Base-by-base conservation (phyloP, 1,140 invertebrate species). In the Cryptotermes secundus region DNA sequence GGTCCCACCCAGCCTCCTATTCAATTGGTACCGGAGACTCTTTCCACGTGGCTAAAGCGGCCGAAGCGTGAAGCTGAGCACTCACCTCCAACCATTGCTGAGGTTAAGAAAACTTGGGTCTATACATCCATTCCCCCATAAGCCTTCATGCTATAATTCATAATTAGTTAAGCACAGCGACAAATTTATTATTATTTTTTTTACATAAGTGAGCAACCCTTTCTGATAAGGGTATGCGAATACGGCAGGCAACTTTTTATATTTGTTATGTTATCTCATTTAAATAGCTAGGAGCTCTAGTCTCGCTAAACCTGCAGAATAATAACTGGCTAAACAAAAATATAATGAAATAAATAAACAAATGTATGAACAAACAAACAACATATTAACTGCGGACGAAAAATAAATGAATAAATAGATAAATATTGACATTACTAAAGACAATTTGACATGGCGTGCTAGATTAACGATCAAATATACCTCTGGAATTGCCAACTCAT, bases 281-380 rank as follows among this genome's bases (percentile, higher is more conserved):
- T 72, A n/a, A 72, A 72, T 31, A 72, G n/a, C 59, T 31, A n/a
- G 59, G 26, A 72, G 59, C 26, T 72, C 6, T 31, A n/a, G 59
- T 72, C 26, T 31, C 59, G 59, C n/a, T 72, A 72, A 72, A 72
- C 59, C 59, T 16, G 31, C 59, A 72, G 31, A 72, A 72, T 72
- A 72, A 72, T 72, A 72, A 72, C 59, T 31, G 59, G 31, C 59
- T 31, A 31, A 59, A 72, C 26, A 72, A 72, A 72, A 72, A 72
- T 26, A 72, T 72, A 72, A 72, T 72, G 26, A 72, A 72, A 72
- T 72, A 72, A 72, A n/a, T 72, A 72, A 72, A 72, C 59, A 72
- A 72, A 72, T 72, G 59, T 72, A 72, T 72, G 16, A n/a, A 72
- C 14, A 72, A 72, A 72, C 59, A 72, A 72, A 72, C 59, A 72